Conservation (phyloP, 2,113 vertebrate genomes). For the Anthoscopus minutus region DNA sequence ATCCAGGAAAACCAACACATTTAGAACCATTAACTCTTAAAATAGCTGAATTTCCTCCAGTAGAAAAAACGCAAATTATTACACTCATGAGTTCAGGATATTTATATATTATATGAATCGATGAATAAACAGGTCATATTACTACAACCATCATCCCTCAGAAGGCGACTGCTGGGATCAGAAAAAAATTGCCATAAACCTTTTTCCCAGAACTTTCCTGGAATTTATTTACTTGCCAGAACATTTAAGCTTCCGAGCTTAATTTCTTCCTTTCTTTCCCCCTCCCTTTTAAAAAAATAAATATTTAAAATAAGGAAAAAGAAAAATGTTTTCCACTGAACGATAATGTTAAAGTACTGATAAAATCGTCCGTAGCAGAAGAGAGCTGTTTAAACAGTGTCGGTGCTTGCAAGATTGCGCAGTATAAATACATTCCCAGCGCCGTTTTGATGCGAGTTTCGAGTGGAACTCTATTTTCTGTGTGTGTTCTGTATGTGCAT, state of each 20-base stretch:
- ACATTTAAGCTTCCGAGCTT: background rate
- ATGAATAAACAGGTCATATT: constrained; percentile 6
- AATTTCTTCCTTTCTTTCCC: background rate
- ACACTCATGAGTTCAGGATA: constrained; percentile 6
- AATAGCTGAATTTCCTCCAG: constrained; percentile 52
- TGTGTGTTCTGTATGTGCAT: background rate
- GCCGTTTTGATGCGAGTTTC: background rate
- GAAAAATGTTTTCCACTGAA: background rate
- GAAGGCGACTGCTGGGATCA: background rate
- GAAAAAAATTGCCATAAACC: background rate
- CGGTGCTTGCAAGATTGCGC: background rate
- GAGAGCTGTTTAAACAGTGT: constrained; percentile 48
- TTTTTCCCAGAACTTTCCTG: background rate
- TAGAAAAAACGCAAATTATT: background rate
- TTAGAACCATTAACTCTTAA: constrained; percentile 60
- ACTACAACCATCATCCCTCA: background rate
- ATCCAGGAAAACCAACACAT: constrained; percentile 69
- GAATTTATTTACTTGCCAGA: constrained; percentile 30
- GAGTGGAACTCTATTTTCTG: background rate
- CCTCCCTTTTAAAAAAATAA: background rate
- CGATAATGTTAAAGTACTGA: constrained; percentile 24
- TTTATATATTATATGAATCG: constrained; percentile 17
- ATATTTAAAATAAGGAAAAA: constrained; percentile 38
- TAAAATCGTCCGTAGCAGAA: constrained; percentile 17
- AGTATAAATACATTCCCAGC: background rate